Percentiles rank a stretch among this genome's conserved stretches.
Conservation (phyloP, 2,888 invertebrate genomes). For the Andrena trimmerana region DNA sequence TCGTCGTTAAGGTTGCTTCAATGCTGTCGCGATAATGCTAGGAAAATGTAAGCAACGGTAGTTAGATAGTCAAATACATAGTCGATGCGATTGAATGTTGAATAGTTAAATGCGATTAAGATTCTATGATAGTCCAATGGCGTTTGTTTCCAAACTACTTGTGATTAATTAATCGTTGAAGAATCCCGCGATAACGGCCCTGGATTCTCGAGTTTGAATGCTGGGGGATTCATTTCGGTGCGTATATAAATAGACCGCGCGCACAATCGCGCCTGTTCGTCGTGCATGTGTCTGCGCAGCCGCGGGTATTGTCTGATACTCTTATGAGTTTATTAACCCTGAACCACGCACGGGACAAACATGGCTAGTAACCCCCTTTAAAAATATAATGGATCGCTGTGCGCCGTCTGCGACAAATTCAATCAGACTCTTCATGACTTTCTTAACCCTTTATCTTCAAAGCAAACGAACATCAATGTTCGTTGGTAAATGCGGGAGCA, state of each 20-base stretch:
- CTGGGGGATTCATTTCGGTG: slow-evolving; percentile 10
- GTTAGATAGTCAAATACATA: too few relatives aligned
- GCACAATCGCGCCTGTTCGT: slow-evolving; percentile 1
- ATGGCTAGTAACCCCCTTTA: slow-evolving; percentile 21
- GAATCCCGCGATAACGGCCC: background rate
- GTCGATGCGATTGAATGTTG: too few relatives aligned
- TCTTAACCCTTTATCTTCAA: too few relatives aligned
- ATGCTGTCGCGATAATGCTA: too few relatives aligned
- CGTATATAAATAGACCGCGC: slow-evolving; percentile 46
- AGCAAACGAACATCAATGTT: too few relatives aligned
- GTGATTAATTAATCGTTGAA: background rate
- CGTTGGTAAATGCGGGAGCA: background rate
- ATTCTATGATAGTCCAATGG: background rate
- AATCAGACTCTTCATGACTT: slow-evolving; percentile 16
- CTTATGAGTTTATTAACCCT: slow-evolving; percentile 59
- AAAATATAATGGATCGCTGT: slow-evolving; percentile 11
- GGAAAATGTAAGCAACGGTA: too few relatives aligned
- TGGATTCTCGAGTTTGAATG: background rate
- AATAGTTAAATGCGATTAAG: background rate
- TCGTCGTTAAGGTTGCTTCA: too few relatives aligned
- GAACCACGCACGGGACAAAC: slow-evolving; percentile 28
- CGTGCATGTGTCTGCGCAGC: too few relatives aligned
- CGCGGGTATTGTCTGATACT: background rate
- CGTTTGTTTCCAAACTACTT: background rate
- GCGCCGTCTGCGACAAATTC: slow-evolving; percentile 13